A percentile compares a stretch with the other conserved stretches of the same genome.
These are phyloP conservation scores for Neopelma chrysocephalum DNA, from an alignment of 2,797 vertebrate genomes.

Conservation along the genomic window DNA sequence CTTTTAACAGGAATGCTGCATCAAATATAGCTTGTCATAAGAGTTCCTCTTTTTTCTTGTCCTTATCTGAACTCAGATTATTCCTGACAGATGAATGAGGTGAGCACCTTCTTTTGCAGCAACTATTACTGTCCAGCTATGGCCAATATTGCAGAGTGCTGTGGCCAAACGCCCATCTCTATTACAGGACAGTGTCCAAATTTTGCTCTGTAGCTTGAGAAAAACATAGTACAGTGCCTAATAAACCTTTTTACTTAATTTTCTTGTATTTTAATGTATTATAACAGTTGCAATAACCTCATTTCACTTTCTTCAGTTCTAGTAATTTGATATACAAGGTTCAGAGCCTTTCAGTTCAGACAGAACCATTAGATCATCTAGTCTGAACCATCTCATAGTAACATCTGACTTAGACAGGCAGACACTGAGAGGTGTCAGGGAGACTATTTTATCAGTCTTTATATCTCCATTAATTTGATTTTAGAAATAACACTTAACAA, in stretches of 20 bases:
- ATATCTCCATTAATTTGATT: background rate
- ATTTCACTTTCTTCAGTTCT: background rate
- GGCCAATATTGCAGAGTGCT: background rate
- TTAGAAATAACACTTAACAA: background rate
- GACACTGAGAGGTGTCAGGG: background rate
- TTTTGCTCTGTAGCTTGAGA: background rate
- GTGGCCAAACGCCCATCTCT: background rate
- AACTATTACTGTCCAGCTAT: background rate
- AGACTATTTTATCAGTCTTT: background rate
- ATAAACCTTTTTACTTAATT: background rate
- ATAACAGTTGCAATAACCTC: background rate
- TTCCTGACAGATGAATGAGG: background rate
- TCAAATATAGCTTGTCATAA: background rate
- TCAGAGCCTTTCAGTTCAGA: background rate
- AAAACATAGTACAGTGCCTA: background rate
- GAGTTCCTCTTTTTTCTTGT: background rate
- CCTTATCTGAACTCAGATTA: background rate
- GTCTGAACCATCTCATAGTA: background rate
- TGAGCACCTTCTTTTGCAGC: background rate
- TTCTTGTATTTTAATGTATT: background rate
- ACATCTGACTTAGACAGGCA: background rate
- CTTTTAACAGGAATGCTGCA: background rate
- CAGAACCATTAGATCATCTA: background rate
- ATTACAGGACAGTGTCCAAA: background rate
- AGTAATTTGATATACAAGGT: background rate